Base-by-base conservation (phyloP, 2,888 invertebrate genomes). In the Synergus japonicus region DNA sequence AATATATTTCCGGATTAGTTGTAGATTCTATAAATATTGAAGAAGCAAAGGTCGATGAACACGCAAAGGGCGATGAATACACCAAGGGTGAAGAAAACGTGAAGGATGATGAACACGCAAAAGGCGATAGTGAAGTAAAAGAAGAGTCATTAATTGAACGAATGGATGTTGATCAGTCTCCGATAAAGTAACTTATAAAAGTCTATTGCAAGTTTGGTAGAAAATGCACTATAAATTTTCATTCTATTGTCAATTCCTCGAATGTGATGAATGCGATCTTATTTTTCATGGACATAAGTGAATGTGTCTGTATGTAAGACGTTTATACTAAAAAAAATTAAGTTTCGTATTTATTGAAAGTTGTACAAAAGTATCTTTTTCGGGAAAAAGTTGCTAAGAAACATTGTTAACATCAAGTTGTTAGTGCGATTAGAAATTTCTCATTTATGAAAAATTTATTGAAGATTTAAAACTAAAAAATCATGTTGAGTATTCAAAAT, bases 131-230 rank as follows among this genome's bases (percentile, higher is more conserved):
- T n/a, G 66, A 77, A 44, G 44, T 77, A 9, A 37, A 66, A 18
- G 79, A 82, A 54, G 81, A 82, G 65, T 76, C 66, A 46, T 63
- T 85, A 80, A 82, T 41, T 76, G 87, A 88, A 73, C 80, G 85
- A 78, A 89, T 88, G 87, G 87, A 88, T 66, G 82, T 88, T 13
- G 89, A 89, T 78, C 85, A 88, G 82, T 88, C 86, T 82, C 86
- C 86, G 13, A 64, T 76, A 65, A 78, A 78, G n/a, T 65, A 73
- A 73, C 37, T 46, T 82, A 76, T 44, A 46, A 22, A 67, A 43
- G 7, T 44, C 18, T 22, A 37, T 73, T 54, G 5, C 15, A 15
- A 41, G 37, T 73, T 54, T 41, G 9, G 4, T n/a, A 54, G 54
- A 54, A 54, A 54, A 73, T 37, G 54, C 73, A 73, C 54, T 15